Percentiles rank a stretch among this genome's conserved stretches.
Conservation (phyloP, 2,797 vertebrate genomes). For the Xenops minutus region DNA sequence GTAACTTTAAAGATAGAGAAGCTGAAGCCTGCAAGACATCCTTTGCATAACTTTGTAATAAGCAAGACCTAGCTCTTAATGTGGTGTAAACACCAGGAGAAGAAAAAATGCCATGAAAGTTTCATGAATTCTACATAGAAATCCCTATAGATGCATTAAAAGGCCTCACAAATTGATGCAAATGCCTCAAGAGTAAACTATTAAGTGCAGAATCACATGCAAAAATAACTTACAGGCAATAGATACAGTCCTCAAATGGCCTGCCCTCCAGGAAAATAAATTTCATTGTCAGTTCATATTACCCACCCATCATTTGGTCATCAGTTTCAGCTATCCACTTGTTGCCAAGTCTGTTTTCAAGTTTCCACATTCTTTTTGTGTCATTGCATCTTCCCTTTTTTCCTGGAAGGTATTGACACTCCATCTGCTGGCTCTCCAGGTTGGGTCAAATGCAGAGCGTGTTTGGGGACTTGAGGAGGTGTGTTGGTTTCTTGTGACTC, state of each 20-base stretch:
- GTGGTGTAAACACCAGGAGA: not conserved
- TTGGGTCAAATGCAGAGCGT: not conserved
- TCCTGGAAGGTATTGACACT: not conserved
- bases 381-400: constrained; percentile 4
- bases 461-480: not conserved
- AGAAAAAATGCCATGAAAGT: not conserved
- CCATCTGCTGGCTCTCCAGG: not conserved
- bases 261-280: not conserved
- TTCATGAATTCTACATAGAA: not conserved
- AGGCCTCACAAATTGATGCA: not conserved
- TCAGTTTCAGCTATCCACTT: not conserved
- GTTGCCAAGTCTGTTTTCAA: constrained; percentile 42
- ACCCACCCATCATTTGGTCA: constrained; percentile 17
- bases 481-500: not conserved
- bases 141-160: not conserved
- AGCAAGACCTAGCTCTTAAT: not conserved
- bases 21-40: not conserved
- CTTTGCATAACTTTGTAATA: not conserved
- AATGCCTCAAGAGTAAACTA: not conserved
- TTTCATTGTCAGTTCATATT: constrained; percentile 31
- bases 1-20: not conserved
- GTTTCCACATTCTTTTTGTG: constrained; percentile 20
- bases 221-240: not conserved
- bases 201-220: not conserved
- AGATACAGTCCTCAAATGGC: not conserved